Evolutionary conservation across 1,140 invertebrate species (phyloP), one percentile per base, ranked within the genome.

Genomic region (Drosophila mojavensis): DNA sequence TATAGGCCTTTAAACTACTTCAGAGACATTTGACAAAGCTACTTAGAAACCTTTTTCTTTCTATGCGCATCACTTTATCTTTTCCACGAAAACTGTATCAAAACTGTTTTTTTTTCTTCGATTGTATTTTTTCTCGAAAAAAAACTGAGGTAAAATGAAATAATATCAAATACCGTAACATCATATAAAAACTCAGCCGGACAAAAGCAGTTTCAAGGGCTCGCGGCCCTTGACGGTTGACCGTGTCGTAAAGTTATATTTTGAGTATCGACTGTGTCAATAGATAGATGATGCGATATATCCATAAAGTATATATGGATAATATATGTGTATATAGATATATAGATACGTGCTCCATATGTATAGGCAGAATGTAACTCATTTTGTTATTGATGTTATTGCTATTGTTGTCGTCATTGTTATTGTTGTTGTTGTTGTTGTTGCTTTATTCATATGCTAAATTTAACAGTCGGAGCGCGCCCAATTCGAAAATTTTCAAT

Each of bases 401-500:
- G 10, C 36, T 39, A 39, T 17, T 45, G 43, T 17, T 47, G 43
- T 15, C 15, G 43, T 4, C 7, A 17, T 41, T 59, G 43, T 3
- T 17, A 17, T 17, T 15, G 39, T 15, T 43, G 41, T 15, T 45
- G 13, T 45, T 45, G 43, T 15, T 47, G 43, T 47, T 47, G 43
- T 4, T 17, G 39, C 28, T 59, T 45, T 54, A 88, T 83, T 79
- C 73, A 74, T 70, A 86, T 61, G 82, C 66, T 70, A 70, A 78
- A 75, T 75, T 78, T 64, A 66, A 66, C 36, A 75, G 47, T 75
- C 56, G 58, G 56, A 78, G 65, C 72, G 76, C 76, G 72, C 76
- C 79, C 60, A 63, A 74, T 68, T 68, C 70, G 63, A 60, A 60
- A 68, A 13, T 51, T 74, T 56, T 58, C 71, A 61, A 74, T 73